A percentile compares a stretch with the other conserved stretches of the same genome.
phyloP scores from a whole-genome alignment of 1,140 invertebrate species.

The Anastatus disparis region DNA sequence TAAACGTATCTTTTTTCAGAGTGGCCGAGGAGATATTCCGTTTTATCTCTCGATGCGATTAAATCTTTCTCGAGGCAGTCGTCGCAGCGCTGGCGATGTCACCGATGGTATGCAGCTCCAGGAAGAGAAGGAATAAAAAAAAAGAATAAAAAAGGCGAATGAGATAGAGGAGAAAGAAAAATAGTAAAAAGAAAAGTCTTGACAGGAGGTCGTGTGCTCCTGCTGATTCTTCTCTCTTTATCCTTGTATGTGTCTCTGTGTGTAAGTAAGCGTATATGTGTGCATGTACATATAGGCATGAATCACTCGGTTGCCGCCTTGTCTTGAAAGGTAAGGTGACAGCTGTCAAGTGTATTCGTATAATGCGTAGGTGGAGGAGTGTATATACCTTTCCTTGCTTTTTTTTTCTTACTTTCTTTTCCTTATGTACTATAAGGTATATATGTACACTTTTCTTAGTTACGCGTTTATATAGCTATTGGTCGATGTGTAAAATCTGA shows the following conservation, averaged over 20 bases:
- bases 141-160: slow-evolving; percentile 44
- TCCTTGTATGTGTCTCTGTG: too few species aligned
- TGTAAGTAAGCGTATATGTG: too few species aligned
- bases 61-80: too few species aligned
- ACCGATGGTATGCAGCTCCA: slow-evolving; percentile 56
- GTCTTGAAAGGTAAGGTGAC: slow-evolving; percentile 62
- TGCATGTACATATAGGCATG: too few species aligned
- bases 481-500: too few species aligned
- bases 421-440: too few species aligned
- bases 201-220: slow-evolving; percentile 54
- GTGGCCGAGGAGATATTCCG: slow-evolving; percentile 28
- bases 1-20: too few species aligned
- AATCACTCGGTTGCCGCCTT: slow-evolving; percentile 58
- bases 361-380: slow-evolving; percentile 49
- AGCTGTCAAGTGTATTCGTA: slow-evolving; percentile 63
- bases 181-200: slow-evolving; percentile 47
- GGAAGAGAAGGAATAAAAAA: slow-evolving; percentile 28
- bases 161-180: slow-evolving; percentile 29
- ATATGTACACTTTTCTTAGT: too few species aligned
- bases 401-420: too few species aligned
- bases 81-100: slow-evolving; percentile 55
- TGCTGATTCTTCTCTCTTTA: slow-evolving; percentile 52
- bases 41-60: slow-evolving; percentile 43
- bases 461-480: too few species aligned
- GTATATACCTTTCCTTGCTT: background rate